Conservation (phyloP, 2,888 invertebrate species). For the Ecliptopera silaceata region DNA sequence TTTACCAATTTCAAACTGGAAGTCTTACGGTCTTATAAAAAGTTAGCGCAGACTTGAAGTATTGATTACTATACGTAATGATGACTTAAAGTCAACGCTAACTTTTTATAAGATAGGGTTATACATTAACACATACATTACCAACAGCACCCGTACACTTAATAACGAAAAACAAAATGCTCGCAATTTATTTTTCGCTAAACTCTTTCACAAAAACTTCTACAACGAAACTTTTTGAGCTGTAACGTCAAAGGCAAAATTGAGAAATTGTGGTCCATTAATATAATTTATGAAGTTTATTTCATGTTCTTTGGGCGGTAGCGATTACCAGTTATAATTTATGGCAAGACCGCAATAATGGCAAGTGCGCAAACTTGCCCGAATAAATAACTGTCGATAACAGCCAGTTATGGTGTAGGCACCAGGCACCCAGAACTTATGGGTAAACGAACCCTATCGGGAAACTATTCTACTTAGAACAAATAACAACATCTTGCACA, state of each 20-base stretch:
- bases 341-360: conserved; percentile 11
- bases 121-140: too few species aligned
- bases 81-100: too few species aligned
- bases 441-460: conserved; percentile 5
- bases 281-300: conserved; percentile 6
- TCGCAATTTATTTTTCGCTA: too few species aligned
- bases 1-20: too few species aligned
- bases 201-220: too few species aligned
- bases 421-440: background rate
- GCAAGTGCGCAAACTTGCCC: conserved; percentile 21
- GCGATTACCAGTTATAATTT: conserved; percentile 6
- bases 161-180: too few species aligned
- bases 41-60: too few species aligned
- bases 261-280: background rate
- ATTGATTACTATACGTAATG: too few species aligned
- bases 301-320: conserved; percentile 1
- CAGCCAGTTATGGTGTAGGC: conserved; percentile 1
- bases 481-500: conserved; percentile 10
- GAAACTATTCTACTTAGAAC: conserved; percentile 16
- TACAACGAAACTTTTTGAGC: too few species aligned
- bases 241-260: background rate
- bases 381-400: conserved; percentile 19
- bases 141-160: too few species aligned
- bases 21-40: too few species aligned
- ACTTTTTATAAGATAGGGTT: too few species aligned